Evolutionary conservation across 1,140 invertebrate species (phyloP).

Genomic region (Muscidifurax raptorellus): DNA sequence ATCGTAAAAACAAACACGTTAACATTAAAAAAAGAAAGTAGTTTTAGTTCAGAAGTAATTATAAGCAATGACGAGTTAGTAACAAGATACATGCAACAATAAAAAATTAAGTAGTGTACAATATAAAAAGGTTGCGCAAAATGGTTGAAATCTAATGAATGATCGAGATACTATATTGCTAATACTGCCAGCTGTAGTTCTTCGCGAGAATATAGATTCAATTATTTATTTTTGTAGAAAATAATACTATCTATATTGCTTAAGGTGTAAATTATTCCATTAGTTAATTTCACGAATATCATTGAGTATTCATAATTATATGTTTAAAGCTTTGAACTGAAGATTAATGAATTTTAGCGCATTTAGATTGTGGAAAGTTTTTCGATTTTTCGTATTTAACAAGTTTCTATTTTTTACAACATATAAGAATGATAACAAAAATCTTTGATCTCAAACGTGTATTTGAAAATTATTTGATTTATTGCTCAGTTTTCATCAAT

Average conservation of each 20-base stretch:
- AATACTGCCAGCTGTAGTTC: conserved; percentile 68
- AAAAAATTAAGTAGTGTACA: not conserved
- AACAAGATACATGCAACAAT: not conserved
- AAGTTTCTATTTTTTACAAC: not conserved
- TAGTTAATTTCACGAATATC: not conserved
- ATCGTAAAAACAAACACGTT: not conserved
- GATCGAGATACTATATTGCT: not conserved
- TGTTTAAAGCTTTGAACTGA: not conserved
- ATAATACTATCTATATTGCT: conserved; percentile 35
- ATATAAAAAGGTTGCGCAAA: not conserved
- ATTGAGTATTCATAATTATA: too few species aligned
- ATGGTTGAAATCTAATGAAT: not conserved
- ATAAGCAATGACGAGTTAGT: not conserved
- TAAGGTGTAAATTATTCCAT: conserved; percentile 12
- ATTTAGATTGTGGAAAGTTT: not conserved
- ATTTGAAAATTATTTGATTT: not conserved
- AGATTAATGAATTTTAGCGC: not conserved
- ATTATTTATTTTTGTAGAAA: conserved; percentile 4
- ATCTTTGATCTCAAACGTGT: not conserved
- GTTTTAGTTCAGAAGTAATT: not conserved
- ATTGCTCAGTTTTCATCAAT: conserved; percentile 17
- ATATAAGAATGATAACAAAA: not conserved
- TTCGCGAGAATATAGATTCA: conserved; percentile 41
- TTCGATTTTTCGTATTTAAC: not conserved
- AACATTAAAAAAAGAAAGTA: not conserved